A percentile compares a stretch with the other conserved stretches of the same genome.
Evolutionary conservation across 2,888 invertebrate genomes (phyloP).

Genomic region (Aromia moschata): DNA sequence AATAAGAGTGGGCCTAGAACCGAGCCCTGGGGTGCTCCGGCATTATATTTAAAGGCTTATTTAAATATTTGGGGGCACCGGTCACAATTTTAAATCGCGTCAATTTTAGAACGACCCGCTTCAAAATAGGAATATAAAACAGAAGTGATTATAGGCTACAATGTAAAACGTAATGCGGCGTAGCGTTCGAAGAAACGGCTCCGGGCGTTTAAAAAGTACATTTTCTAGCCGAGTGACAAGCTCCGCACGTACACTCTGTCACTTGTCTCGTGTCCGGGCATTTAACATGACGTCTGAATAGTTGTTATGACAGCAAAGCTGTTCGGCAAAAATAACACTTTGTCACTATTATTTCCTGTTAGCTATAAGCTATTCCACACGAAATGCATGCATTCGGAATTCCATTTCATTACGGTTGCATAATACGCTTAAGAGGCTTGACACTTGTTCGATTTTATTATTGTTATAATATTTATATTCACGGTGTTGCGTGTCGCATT

Average conservation of each 20-base stretch:
- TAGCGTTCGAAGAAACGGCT: constrained; percentile 21
- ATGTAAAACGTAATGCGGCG: too few species aligned
- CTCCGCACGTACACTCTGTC: constrained; percentile 56
- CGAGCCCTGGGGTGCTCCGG: too few species aligned
- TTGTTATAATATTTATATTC: constrained; percentile 15
- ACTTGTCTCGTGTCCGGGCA: constrained; percentile 55
- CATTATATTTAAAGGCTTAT: too few species aligned
- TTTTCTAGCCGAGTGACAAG: constrained; percentile 56
- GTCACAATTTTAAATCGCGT: too few species aligned
- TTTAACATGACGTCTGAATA: constrained; percentile 58
- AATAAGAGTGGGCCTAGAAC: too few species aligned
- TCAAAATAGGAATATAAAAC: too few species aligned
- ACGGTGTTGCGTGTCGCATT: constrained; percentile 17
- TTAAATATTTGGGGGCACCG: too few species aligned
- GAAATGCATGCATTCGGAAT: constrained; percentile 30
- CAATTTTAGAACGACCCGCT: too few species aligned
- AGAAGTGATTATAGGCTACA: too few species aligned
- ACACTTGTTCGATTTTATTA: constrained; percentile 27
- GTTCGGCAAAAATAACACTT: constrained; percentile 56
- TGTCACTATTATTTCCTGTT: constrained; percentile 56
- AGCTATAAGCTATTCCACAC: constrained; percentile 25
- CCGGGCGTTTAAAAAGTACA: constrained; percentile 52
- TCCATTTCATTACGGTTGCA: constrained; percentile 32
- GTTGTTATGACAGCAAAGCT: constrained; percentile 55
- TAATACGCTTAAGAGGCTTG: constrained; percentile 29